phyloP scores from a whole-genome alignment of 2,797 vertebrate species.

The Tangara arthus region DNA sequence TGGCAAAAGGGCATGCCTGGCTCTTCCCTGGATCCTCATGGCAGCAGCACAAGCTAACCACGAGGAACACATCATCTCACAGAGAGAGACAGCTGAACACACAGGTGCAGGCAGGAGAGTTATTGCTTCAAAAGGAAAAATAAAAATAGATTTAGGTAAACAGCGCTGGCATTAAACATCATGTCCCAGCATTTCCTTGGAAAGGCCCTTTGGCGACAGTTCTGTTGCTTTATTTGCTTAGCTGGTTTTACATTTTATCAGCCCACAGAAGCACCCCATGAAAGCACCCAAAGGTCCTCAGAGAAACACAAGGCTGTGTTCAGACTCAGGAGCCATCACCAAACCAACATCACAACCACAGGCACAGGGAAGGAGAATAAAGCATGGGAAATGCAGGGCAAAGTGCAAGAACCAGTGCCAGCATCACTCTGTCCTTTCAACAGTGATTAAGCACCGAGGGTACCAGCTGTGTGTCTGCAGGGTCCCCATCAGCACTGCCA shows the following conservation, averaged over 20 bases:
- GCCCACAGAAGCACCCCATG: neutral
- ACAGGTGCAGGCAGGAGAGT: neutral
- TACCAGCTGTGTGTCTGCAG: neutral
- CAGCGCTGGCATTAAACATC: accelerated
- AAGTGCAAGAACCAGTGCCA: neutral
- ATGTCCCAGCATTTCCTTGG: neutral
- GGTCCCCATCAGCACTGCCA: neutral
- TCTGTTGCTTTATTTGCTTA: neutral
- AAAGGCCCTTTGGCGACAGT: neutral
- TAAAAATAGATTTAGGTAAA: neutral
- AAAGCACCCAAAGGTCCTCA: neutral
- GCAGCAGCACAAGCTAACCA: neutral
- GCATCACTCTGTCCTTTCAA: neutral
- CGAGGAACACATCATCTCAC: neutral
- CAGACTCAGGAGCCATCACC: neutral
- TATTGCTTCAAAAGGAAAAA: neutral
- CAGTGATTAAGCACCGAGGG: neutral
- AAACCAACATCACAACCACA: neutral
- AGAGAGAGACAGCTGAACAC: neutral
- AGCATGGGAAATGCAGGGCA: neutral
- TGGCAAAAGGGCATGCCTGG: neutral
- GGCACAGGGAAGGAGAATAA: neutral
- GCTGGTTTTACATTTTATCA: neutral
- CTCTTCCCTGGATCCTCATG: neutral
- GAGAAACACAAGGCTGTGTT: neutral